These are phyloP conservation scores for Lampris incognitus DNA, from an alignment of 2,113 vertebrate genomes.

Conservation along the genomic window DNA sequence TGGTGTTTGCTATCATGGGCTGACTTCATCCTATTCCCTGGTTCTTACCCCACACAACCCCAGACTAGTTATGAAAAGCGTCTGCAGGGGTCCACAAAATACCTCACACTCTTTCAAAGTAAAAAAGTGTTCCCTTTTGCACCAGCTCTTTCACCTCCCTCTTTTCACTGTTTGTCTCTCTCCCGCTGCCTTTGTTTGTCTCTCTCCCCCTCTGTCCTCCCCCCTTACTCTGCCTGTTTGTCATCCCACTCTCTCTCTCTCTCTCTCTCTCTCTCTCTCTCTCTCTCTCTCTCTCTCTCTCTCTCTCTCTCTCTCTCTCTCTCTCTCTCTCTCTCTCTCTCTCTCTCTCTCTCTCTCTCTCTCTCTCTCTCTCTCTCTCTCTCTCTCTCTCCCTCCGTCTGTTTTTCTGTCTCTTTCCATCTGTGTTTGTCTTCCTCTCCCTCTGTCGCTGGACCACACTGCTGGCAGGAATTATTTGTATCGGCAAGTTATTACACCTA, in stretches of 20 bases:
- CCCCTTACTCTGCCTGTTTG: no score
- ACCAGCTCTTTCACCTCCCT: no score
- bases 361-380: not conserved
- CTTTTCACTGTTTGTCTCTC: no score
- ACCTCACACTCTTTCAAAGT: no score
- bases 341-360: no score
- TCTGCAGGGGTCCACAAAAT: not conserved
- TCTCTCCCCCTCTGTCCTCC: no score
- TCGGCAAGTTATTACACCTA: constrained; percentile 54
- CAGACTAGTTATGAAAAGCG: constrained; percentile 10
- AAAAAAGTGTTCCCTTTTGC: no score
- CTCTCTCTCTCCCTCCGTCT: not conserved
- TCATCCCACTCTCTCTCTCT: no score
- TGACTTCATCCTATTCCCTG: constrained; percentile 20
- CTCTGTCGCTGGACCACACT: constrained; percentile 16
- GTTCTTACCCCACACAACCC: constrained; percentile 2
- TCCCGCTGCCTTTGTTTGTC: no score
- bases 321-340: no score
- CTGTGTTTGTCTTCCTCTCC: constrained; percentile 13
- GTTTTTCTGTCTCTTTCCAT: not conserved
- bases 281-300: not conserved
- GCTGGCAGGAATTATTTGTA: constrained; percentile 56
- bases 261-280: not conserved
- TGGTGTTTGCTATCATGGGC: not conserved
- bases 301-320: not conserved